Base-by-base conservation (phyloP, 2,797 vertebrate species). In the Coilia nasus region DNA sequence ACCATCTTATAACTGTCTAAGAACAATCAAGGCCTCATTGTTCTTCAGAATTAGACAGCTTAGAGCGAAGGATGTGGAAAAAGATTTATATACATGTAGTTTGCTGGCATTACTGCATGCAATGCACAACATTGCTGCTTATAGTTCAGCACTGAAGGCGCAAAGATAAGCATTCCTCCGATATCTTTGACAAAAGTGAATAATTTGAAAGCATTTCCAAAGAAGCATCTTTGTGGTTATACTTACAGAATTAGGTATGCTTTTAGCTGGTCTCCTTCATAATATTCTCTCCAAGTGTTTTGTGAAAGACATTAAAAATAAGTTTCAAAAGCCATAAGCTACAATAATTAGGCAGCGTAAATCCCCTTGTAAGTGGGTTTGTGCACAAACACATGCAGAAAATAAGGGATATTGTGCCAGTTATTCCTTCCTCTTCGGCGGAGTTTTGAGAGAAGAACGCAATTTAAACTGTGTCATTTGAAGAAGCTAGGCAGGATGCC, bases 401-500 rank as follows among this genome's bases (percentile, higher is more conserved):
- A 86, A 85, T 54, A 59, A 56, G 35, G 35, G 35, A 31, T 85
- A 21, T 85, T 82, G 35, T 56, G 71, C 47, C 14, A 83, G 62
- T 85, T 83, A 25, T 12, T 25, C 17, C 83, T 64, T 11, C 56
- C 50, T 75, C 81, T 78, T 81, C 25, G 57, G 25, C 75, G 59
- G 54, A 46, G 57, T 71, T 78, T 75, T 6, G 17, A 64, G 60
- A 25, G 71, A 78, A 44, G 31, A 78, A 54, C 50, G 50, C 62
- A 67, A 83, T 67, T 46, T 25, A 71, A 83, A 75, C 62, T 17
- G n/a, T 71, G 62, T 83, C n/a, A 83, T 83, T 83, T 47, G 64
- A 41, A 83, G 82, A 54, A 59, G 46, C 41, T 50, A 82, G 81
- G 67, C 35, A 28, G 50, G 44, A 82, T 86, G 57, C 41, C 71